A percentile compares a stretch with the other conserved stretches of the same genome.
These are phyloP conservation scores for Gopherus flavomarginatus DNA, from an alignment of 2,113 vertebrate genomes.

Conservation along the genomic window DNA sequence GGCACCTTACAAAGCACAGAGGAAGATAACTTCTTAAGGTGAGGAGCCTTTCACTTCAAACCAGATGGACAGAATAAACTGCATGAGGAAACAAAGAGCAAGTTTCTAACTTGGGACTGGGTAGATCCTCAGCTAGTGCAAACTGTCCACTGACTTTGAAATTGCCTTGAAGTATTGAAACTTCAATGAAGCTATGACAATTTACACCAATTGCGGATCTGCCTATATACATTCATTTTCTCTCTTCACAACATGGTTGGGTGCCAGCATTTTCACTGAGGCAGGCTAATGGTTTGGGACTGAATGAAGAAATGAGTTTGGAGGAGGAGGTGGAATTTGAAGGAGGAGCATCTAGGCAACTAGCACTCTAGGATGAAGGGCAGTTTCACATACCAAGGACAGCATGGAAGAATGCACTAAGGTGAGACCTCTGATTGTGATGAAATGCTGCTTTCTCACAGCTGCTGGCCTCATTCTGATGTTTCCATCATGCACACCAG, in stretches of 20 bases:
- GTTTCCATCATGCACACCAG: background rate
- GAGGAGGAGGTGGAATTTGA: background rate
- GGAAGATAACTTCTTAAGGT: background rate
- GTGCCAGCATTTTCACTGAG: background rate
- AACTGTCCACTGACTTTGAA: background rate
- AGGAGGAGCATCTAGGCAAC: background rate
- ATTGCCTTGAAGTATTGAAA: background rate
- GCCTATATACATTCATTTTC: background rate
- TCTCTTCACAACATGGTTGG: fast-evolving
- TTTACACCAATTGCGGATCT: background rate
- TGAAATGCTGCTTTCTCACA: background rate
- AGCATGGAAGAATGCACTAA: background rate
- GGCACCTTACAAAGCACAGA: background rate
- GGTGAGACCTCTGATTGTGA: background rate
- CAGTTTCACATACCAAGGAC: background rate
- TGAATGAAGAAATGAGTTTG: background rate
- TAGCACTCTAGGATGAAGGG: background rate
- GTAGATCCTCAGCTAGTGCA: background rate
- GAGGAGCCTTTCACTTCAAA: background rate
- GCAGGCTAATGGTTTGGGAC: background rate
- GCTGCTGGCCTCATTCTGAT: background rate
- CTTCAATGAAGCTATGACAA: background rate
- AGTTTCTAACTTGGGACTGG: background rate
- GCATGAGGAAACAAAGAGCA: background rate
- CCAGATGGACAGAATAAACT: background rate